These are phyloP conservation scores for Odontothrips loti DNA, from an alignment of 2,888 invertebrate species.

Conservation along the genomic window DNA sequence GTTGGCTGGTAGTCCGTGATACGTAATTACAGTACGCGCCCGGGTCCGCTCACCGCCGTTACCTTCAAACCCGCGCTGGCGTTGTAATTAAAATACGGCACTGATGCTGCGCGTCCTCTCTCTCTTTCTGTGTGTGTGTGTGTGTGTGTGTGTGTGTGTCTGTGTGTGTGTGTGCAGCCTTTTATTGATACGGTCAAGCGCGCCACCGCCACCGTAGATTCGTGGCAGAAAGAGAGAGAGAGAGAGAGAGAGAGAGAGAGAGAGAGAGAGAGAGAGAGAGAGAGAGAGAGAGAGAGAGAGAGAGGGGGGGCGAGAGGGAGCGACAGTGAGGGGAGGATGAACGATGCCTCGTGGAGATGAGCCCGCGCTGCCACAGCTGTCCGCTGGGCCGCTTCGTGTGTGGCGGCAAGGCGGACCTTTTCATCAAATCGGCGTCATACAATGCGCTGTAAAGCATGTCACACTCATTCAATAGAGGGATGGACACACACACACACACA, in stretches of 20 bases:
- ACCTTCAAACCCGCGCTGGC: neutral
- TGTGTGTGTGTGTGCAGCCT: neutral
- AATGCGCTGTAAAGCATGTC: slow-evolving; percentile 17
- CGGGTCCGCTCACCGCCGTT: no score
- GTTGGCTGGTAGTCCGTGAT: no score
- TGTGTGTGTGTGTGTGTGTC: neutral
- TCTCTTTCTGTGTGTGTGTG: no score
- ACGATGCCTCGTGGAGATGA: no score
- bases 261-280: neutral
- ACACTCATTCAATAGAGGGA: slow-evolving; percentile 11
- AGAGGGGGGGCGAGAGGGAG: neutral
- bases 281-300: neutral
- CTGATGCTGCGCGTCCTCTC: no score
- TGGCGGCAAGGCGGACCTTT: neutral
- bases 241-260: neutral
- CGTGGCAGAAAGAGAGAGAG: neutral
- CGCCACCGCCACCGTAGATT: neutral
- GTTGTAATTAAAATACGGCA: neutral
- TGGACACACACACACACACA: neutral
- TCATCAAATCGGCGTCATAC: neutral
- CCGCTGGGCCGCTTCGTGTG: neutral
- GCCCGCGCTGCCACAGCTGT: no score
- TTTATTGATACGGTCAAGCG: neutral
- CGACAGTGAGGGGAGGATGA: neutral
- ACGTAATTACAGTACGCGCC: no score